Evolutionary conservation across 2,797 vertebrate genomes (phyloP).

Genomic region (Acanthopagrus latus): DNA sequence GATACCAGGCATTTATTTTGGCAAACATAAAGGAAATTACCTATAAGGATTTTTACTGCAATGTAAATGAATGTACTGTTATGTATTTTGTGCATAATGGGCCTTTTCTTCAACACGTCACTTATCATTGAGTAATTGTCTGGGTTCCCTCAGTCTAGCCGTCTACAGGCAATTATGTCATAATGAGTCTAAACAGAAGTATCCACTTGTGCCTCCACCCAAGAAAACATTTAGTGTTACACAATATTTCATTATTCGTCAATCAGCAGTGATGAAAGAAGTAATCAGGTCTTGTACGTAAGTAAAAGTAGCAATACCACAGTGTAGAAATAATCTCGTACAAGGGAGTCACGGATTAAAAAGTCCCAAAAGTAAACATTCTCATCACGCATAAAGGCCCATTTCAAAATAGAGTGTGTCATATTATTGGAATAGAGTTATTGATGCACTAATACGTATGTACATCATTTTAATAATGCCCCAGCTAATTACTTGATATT

Average conservation of each 20-base stretch:
- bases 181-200: constrained; percentile 46
- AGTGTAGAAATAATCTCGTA: neutral
- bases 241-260: neutral
- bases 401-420: neutral
- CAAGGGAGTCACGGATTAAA: neutral
- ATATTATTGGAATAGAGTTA: neutral
- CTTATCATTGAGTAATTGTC: constrained; percentile 18
- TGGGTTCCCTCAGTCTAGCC: constrained; percentile 8
- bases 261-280: neutral
- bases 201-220: constrained; percentile 1
- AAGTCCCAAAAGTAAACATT: neutral
- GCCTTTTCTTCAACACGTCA: constrained; percentile 39
- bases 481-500: no score
- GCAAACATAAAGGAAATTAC: constrained; percentile 21
- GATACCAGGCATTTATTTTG: constrained; percentile 15
- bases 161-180: constrained; percentile 17
- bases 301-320: neutral
- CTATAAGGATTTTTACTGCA: neutral
- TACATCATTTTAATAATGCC: neutral
- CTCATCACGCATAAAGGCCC: neutral
- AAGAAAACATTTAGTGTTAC: constrained; percentile 14
- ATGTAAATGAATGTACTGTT: neutral
- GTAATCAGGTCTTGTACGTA: neutral
- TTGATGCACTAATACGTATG: neutral
- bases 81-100: constrained; percentile 37